Base-by-base conservation (phyloP, 2,797 vertebrate genomes). In the Mastacembelus armatus region DNA sequence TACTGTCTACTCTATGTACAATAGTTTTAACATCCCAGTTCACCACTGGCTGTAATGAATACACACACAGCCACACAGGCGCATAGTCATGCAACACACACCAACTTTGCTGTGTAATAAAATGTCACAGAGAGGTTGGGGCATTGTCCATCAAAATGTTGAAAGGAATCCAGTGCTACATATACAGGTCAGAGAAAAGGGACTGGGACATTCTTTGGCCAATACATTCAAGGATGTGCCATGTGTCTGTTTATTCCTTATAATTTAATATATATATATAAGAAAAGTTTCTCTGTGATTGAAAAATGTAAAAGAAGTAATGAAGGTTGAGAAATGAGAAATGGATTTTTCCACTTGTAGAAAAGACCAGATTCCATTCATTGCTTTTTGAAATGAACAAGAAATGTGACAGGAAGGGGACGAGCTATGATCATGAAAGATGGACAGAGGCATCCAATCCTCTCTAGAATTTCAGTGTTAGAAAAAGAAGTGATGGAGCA, bases 91-190 rank as follows among this genome's bases (percentile, higher is more conserved):
- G 81, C 74, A 77, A 59, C 58, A 70, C 71, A 81, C 57, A 70
- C 26, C 29, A 76, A 64, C 73, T 79, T 52, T 39, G 83, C 79
- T 78, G 16, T 73, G 62, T n/a, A n/a, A n/a, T 77, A 77, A 71
- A 66, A 78, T 57, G 51, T 76, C 59, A n/a, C n/a, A 70, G 73
- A 87, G 78, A 84, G 86, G 68, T 80, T 80, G 76, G 71, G 60
- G 67, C 66, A 70, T 72, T 80, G 82, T 88, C 81, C 85, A 87
- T 84, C 77, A 83, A 71, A 80, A 71, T 56, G 29, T 58, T 55
- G 50, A 77, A 77, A 26, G 70, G 73, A 86, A 86, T 90, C 71
- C 55, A 67, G 65, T 48, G 22, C 19, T 38, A 49, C 19, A 62
- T 36, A 35, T 2, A 38, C 15, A 51, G 7, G 58, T 33, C 10